Conservation (phyloP, 2,888 invertebrate genomes). For the Carpatolechia fugitivella region DNA sequence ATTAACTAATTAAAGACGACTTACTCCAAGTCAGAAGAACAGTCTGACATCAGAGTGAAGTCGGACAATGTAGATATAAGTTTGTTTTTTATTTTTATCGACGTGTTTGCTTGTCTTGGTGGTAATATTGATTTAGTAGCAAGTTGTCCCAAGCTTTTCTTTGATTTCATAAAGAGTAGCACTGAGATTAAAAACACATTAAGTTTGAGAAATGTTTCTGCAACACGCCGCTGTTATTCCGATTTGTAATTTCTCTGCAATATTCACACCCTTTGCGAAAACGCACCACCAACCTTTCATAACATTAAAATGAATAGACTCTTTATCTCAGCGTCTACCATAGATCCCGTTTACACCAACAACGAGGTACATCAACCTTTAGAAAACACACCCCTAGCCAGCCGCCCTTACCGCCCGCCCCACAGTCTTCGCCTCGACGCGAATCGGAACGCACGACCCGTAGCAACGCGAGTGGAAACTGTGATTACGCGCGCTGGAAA, state of each 20-base stretch:
- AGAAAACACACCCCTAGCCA: constrained; percentile 4
- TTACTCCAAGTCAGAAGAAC: no score
- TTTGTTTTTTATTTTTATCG: no score
- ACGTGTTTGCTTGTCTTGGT: no score
- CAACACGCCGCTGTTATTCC: no score
- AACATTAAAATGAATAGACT: constrained; percentile 1
- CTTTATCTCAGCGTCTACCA: neutral
- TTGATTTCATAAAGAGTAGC: no score
- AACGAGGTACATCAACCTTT: constrained; percentile 2
- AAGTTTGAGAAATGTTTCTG: no score
- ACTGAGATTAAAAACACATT: no score
- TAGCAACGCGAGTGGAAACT: neutral
- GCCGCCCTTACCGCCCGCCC: constrained; percentile 8
- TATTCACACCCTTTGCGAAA: neutral
- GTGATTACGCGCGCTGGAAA: neutral
- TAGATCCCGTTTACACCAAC: neutral
- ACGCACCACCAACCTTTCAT: neutral
- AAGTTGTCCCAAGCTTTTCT: no score
- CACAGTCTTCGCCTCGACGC: neutral
- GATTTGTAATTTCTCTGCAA: neutral
- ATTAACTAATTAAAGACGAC: no score
- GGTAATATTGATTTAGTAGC: no score
- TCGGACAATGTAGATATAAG: no score
- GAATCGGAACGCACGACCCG: neutral
- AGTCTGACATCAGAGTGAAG: no score